Conservation (phyloP, 2,888 invertebrate genomes). For the Idaea dimidiata region DNA sequence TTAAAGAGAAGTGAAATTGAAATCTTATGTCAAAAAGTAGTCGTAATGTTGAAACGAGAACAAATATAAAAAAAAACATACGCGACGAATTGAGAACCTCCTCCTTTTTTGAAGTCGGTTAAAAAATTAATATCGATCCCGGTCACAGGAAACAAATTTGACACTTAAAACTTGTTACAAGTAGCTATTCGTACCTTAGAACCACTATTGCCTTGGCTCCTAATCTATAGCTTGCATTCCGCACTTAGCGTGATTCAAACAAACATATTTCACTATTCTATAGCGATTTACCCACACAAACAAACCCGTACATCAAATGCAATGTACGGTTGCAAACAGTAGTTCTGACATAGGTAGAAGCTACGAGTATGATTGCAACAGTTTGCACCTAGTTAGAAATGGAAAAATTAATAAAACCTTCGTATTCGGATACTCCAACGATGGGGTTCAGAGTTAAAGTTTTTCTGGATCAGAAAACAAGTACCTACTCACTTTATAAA, state of each 20-base stretch:
- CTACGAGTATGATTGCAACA: not conserved
- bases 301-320: not conserved
- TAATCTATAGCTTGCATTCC: not conserved
- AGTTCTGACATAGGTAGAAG: not conserved
- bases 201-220: too few species aligned
- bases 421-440: slow-evolving; percentile 22
- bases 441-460: slow-evolving; percentile 2
- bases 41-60: too few species aligned
- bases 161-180: too few species aligned
- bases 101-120: too few species aligned
- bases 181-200: too few species aligned
- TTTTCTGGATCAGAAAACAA: not conserved
- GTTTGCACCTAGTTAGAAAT: slow-evolving; percentile 43
- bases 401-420: slow-evolving; percentile 53
- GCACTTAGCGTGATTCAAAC: not conserved
- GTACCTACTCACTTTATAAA: too few species aligned
- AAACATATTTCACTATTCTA: not conserved
- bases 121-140: too few species aligned
- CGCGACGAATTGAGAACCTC: too few species aligned
- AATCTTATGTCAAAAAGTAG: too few species aligned
- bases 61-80: too few species aligned
- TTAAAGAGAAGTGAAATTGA: too few species aligned
- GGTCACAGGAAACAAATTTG: too few species aligned
- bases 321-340: not conserved
- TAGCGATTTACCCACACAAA: not conserved